Conservation (phyloP, 2,888 invertebrate species). For the Acleris cristana region DNA sequence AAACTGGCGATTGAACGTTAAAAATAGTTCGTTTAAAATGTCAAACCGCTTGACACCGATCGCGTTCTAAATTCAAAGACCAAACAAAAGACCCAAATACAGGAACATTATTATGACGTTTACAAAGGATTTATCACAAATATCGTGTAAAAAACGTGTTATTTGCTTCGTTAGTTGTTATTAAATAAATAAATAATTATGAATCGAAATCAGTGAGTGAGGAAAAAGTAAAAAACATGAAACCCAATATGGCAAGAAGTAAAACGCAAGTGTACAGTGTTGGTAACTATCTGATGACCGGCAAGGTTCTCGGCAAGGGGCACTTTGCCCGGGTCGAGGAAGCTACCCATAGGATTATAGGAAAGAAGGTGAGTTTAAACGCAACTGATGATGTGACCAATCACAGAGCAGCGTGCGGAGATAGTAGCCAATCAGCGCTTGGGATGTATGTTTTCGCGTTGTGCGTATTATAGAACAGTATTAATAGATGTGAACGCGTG, state of each 20-base stretch:
- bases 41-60: conserved; percentile 52
- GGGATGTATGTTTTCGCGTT: background rate
- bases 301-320: conserved; percentile 88
- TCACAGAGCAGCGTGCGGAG: conserved; percentile 16
- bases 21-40: conserved; percentile 68
- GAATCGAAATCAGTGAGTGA: conserved; percentile 64
- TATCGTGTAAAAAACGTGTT: conserved; percentile 48
- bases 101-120: conserved; percentile 63
- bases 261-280: conserved; percentile 82
- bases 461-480: conserved; percentile 14
- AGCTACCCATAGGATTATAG: conserved; percentile 87
- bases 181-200: conserved; percentile 53
- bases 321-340: conserved; percentile 91
- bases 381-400: conserved; percentile 14
- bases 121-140: conserved; percentile 57
- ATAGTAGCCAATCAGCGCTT: conserved; percentile 14
- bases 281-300: conserved; percentile 89
- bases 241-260: conserved; percentile 61
- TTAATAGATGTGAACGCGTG: conserved; percentile 4
- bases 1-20: conserved; percentile 48
- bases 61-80: conserved; percentile 70
- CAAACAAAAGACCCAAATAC: conserved; percentile 68
- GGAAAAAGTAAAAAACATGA: conserved; percentile 55
- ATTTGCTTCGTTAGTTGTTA: conserved; percentile 39
- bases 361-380: conserved; percentile 84